Evolutionary conservation across 2,888 invertebrate genomes (phyloP).

Genomic region (Resseliella maxima): DNA sequence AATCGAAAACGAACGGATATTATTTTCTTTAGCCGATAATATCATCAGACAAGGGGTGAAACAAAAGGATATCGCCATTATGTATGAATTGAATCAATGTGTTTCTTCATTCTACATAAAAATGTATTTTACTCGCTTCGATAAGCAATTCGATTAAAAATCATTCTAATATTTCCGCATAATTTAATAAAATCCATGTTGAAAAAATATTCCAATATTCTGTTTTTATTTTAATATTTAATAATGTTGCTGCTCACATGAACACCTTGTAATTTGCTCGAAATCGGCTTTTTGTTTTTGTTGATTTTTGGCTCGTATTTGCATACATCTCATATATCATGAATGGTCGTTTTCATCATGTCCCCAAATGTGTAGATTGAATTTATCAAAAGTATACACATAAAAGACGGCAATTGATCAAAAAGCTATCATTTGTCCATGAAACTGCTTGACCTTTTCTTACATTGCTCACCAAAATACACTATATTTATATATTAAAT

Average conservation of each 20-base stretch:
- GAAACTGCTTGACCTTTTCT: constrained; percentile 32
- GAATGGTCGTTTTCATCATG: not conserved
- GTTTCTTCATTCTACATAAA: not conserved
- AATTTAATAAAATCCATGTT: not conserved
- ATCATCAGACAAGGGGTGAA: not conserved
- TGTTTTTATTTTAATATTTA: too few species aligned
- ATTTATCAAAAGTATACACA: not conserved
- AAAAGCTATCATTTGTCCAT: not conserved
- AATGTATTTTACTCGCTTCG: not conserved
- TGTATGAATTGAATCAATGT: not conserved
- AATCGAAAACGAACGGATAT: constrained; percentile 49
- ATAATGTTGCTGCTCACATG: too few species aligned
- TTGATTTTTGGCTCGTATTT: not conserved
- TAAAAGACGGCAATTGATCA: not conserved
- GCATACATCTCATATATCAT: constrained; percentile 1
- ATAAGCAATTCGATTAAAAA: not conserved
- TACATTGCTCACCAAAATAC: not conserved
- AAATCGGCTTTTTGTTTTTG: constrained; percentile 24
- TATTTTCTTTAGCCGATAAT: constrained; percentile 54
- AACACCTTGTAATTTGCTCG: not conserved
- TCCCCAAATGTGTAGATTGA: not conserved
- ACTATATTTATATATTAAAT: too few species aligned
- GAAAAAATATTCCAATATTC: too few species aligned
- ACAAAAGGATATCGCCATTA: not conserved
- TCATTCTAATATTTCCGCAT: not conserved